A percentile compares a stretch with the other conserved stretches of the same genome.
Evolutionary conservation across 2,888 invertebrate species (phyloP).

Genomic region (Perithous albicinctus): DNA sequence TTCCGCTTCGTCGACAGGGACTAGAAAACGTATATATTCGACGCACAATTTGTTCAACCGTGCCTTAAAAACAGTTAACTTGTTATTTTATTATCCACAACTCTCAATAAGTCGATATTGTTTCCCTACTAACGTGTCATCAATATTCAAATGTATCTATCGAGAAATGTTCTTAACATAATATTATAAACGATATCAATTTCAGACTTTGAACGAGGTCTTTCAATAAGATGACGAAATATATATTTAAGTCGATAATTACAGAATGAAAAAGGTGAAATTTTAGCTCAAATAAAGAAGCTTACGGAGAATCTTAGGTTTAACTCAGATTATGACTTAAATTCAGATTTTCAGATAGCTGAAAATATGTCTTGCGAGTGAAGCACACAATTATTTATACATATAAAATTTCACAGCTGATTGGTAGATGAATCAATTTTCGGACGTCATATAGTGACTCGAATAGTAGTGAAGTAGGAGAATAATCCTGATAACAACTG

Average conservation of each 20-base stretch:
- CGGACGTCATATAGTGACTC: neutral
- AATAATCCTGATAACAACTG: neutral
- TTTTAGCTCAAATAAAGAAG: constrained; percentile 69
- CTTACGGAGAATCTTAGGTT: constrained; percentile 66
- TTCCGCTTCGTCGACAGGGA: constrained; percentile 88
- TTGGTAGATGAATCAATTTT: neutral
- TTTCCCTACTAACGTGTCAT: neutral
- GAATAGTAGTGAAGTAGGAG: neutral
- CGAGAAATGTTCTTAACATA: constrained; percentile 63
- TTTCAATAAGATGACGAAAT: constrained; percentile 38
- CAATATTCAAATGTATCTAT: constrained; percentile 17
- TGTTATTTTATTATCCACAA: neutral
- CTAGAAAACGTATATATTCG: constrained; percentile 64
- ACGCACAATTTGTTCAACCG: neutral
- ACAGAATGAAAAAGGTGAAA: neutral
- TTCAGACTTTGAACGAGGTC: constrained; percentile 59
- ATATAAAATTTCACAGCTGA: neutral
- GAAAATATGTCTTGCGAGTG: too few relatives aligned
- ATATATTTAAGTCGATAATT: neutral
- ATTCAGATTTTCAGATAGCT: too few relatives aligned
- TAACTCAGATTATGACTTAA: constrained; percentile 44
- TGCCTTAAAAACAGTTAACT: neutral
- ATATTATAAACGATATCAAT: constrained; percentile 69
- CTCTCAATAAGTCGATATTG: neutral
- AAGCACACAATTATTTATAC: too few relatives aligned